Percentiles rank a stretch among this genome's conserved stretches.
Evolutionary conservation across 2,888 invertebrate genomes (phyloP).

Genomic region (Helleia helle): DNA sequence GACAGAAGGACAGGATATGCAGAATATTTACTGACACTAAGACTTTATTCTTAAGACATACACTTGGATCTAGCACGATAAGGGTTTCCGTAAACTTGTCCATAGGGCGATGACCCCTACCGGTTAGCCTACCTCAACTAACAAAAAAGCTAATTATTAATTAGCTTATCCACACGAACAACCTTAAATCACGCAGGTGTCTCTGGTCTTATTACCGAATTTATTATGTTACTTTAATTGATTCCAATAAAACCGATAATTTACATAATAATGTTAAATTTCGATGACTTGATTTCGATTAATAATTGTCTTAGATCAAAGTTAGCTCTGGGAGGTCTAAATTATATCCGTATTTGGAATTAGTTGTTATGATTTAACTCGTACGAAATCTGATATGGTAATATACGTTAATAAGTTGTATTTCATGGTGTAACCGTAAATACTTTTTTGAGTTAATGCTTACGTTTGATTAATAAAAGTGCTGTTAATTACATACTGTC

Average conservation of each 20-base stretch:
- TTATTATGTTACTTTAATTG: neutral
- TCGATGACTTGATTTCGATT: constrained; percentile 1
- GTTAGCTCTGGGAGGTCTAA: neutral
- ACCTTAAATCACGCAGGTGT: no score
- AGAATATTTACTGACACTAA: no score
- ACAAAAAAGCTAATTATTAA: no score
- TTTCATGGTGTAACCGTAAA: constrained; percentile 5
- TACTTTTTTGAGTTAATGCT: neutral
- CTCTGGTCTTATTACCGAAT: neutral
- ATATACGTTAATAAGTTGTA: constrained; percentile 9
- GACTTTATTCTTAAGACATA: no score
- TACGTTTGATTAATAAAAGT: neutral
- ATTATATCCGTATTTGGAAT: neutral
- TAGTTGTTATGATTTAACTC: constrained; percentile 1
- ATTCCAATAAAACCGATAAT: constrained; percentile 1
- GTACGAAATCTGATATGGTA: constrained; percentile 18
- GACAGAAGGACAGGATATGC: no score
- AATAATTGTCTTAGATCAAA: constrained; percentile 4
- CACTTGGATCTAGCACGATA: no score
- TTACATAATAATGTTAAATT: constrained; percentile 6
- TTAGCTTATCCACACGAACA: no score
- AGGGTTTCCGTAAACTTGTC: no score
- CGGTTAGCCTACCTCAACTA: no score
- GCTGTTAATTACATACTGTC: neutral
- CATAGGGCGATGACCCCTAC: no score